Percentiles rank a stretch among this genome's conserved stretches.
phyloP scores from a whole-genome alignment of 2,797 vertebrate genomes.

The Microhierax caerulescens region DNA sequence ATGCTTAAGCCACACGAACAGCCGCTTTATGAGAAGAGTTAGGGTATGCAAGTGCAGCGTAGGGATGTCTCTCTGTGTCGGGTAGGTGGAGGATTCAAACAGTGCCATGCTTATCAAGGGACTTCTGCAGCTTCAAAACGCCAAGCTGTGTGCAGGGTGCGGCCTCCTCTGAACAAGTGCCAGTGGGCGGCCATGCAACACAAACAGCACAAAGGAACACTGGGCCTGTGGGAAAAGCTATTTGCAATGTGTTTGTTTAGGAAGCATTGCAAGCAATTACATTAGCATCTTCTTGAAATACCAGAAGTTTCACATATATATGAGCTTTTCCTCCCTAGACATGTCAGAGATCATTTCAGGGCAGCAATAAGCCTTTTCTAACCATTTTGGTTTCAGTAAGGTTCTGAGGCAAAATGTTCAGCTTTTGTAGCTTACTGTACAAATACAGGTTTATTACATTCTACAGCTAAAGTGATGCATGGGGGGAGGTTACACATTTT shows the following conservation, averaged over 20 bases:
- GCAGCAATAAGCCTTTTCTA: background rate
- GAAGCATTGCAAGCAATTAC: conserved; percentile 21
- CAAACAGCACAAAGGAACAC: conserved; percentile 21
- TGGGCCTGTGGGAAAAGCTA: conserved; percentile 26
- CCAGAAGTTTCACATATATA: conserved; percentile 17
- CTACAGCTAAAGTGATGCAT: background rate
- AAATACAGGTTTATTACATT: background rate
- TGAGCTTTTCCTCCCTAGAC: background rate
- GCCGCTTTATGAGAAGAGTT: background rate
- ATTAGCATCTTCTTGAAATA: conserved; percentile 49
- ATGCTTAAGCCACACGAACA: background rate
- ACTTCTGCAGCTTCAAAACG: background rate
- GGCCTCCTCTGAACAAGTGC: background rate
- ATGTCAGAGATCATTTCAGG: conserved; percentile 1
- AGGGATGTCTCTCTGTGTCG: background rate
- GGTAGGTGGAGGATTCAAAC: background rate
- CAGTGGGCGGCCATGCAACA: background rate
- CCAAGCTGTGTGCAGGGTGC: background rate
- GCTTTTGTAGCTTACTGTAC: background rate
- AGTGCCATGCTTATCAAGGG: background rate
- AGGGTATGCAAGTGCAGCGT: background rate
- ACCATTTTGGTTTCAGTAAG: background rate
- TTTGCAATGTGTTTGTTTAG: conserved; percentile 25
- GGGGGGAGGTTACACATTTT: background rate
- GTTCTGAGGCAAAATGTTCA: background rate